Percentiles rank a stretch among this genome's conserved stretches.
Evolutionary conservation across 1,140 invertebrate species (phyloP).

Genomic region (Drosophila tsacasi): DNA sequence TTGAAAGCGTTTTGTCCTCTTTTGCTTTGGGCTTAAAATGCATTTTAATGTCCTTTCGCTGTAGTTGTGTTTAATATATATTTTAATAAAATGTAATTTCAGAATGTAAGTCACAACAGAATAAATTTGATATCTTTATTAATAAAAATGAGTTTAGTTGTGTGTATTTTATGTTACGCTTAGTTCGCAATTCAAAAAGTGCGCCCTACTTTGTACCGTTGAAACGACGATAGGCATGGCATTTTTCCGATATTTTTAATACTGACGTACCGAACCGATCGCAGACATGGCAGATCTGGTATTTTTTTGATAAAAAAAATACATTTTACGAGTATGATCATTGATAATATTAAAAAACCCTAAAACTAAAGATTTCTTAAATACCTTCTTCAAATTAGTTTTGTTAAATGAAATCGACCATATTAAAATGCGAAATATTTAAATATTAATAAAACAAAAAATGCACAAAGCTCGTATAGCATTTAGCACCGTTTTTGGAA

Average conservation of each 20-base stretch:
- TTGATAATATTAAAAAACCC: no score
- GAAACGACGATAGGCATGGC: neutral
- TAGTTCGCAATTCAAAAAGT: neutral
- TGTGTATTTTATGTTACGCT: neutral
- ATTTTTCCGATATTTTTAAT: neutral
- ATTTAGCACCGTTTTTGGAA: neutral
- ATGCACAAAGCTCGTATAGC: no score
- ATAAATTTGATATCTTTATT: neutral
- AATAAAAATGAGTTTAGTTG: neutral
- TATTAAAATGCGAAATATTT: no score
- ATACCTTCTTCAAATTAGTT: neutral
- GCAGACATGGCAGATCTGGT: neutral
- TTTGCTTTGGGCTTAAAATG: constrained; percentile 43
- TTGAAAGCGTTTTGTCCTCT: constrained; percentile 62
- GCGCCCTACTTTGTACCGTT: neutral
- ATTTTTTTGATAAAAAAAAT: neutral
- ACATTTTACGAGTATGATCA: no score
- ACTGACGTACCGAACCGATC: neutral
- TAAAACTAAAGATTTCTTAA: neutral
- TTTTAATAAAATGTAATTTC: constrained; percentile 7
- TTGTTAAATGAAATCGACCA: neutral
- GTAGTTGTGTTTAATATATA: constrained; percentile 24
- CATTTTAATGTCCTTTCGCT: constrained; percentile 65
- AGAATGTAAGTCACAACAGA: constrained; percentile 3
- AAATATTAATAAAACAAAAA: no score